Base-by-base conservation (phyloP, 2,113 vertebrate genomes). In the Phocoena phocoena region DNA sequence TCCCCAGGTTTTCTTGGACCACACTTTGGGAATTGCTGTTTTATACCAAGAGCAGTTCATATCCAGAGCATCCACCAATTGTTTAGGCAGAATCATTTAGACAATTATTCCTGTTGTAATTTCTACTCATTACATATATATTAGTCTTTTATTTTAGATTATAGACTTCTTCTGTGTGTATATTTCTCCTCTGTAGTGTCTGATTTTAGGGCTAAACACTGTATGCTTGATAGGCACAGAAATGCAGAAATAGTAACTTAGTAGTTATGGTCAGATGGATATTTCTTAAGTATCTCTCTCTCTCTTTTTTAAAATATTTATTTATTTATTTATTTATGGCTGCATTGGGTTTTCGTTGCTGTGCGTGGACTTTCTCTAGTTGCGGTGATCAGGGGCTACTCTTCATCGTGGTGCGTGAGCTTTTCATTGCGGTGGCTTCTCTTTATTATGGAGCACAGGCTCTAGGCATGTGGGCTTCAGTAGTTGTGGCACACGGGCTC, bases 91-190 rank as follows among this genome's bases (percentile, higher is more conserved):
- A 96, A 58, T 86, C 62, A 38, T 31, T 71, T 79, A 36, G 15
- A 68, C 18, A 84, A 1, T 88, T 82, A 84, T 60, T 79, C 58
- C 41, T 28, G 70, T 1, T 73, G 17, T 79, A 50, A 92, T 97
- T 92, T 95, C 58, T 83, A 90, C 60, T 84, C 10, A 33, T 83
- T 97, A 76, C 20, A 44, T 81, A 62, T 47, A 28, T 50, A 76
- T 74, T 86, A 9, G 11, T 71, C 18, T 95, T 71, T 87, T 73
- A 15, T 44, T 90, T 92, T 84, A 80, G 68, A 90, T 77, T 53
- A 73, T 81, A 86, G 55, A 79, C 76, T 86, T 67, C 20, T 55
- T 2, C 53, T 82, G 21, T 53, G 9, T 77, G 17, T 50, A 28
- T 68, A 67, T 71, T 20, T 83, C 13, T 38, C 71, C 33, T 55